Evolutionary conservation across 2,113 vertebrate species (phyloP), one percentile per base, ranked within the genome.

Genomic region (Opisthocomus hoazin): DNA sequence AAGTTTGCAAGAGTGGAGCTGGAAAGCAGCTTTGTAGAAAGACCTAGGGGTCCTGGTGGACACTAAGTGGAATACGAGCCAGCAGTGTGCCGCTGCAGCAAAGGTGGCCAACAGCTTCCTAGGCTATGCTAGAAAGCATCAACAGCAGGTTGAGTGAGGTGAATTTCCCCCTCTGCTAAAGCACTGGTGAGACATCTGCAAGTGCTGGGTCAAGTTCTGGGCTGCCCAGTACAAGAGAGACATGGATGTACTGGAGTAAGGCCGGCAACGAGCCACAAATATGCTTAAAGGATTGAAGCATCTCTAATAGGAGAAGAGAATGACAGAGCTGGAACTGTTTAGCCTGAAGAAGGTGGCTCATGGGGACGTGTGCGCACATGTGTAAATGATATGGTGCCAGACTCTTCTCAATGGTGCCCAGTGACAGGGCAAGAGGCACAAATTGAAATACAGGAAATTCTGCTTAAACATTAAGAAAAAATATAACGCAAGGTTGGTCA

Each of bases 341-440:
- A 24, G 48, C 26, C 26, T 63, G 46, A 84, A 63, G 21, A 36
- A 45, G 57, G 37, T 32, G 26, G 37, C 21, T 54, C 21, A 45
- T 15, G 26, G 10, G 15, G 7, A n/a, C 5, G 11, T 20, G 15
- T 19, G 8, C 6, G 1, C 0, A 0, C 23, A 8, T 4, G 19
- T 37, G 34, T 20, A 45, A 54, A 32, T 9, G 11, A 30, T 15
- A 36, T 3, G 30, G 45, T 61, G 37, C 32, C 66, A 73, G 37
- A 36, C 37, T 70, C 65, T 57, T 68, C 41, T 57, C 34, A n/a
- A n/a, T n/a, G n/a, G n/a, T n/a, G n/a, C n/a, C n/a, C n/a, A n/a
- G n/a, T n/a, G n/a, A n/a, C n/a, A 39, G 43, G 36, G n/a, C n/a
- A 58, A 70, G 45, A 82, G 20, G 45, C 29, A 60, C 18, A 39